Evolutionary conservation across 53 echinoderm and acorn worm species (phyloP), one percentile per base, ranked within the genome.

Genomic region (Zoroaster sp.): DNA sequence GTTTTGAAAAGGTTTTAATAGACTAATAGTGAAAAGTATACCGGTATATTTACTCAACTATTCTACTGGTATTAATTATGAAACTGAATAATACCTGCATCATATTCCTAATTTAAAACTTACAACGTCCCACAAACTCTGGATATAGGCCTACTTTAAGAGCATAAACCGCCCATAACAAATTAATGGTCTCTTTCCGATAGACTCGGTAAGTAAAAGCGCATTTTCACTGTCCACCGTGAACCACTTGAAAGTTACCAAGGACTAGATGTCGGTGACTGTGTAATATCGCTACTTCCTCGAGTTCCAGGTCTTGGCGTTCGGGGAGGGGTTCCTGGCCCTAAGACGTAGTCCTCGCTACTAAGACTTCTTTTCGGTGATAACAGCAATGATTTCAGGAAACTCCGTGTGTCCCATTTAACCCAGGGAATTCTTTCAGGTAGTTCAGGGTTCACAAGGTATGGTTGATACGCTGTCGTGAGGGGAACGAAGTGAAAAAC

Each of bases 401-500:
- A 89, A 31, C 55, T 72, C 7, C 73, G 81, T 5, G 81, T 72
- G 82, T 89, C 90, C 90, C 90, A 89, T 30, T 72, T 89, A 34
- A 89, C 82, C 49, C 79, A 89, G 59, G 80, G 81, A 44, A 89
- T 73, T 33, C 63, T 89, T 35, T 80, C 81, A 0, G 82, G 55
- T 12, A 81, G 45, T 31, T 91, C 94, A 0, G 91, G 54, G 47
- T 86, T 88, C 59, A 91, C 33, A 73, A 91, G 74, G 79, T 94
- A 94, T 14, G 94, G 94, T 68, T 88, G 88, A 78, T 94, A 94
- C 65, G 78, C 83, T 4, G 88, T 94, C 2, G 94, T 91, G 46
- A 94, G 66, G n/a, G 94, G 86, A 34, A 94, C 63, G 75, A 94
- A 91, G 78, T 94, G 91, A 66, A 83, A 91, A n/a, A 88, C 86